A percentile compares a stretch with the other conserved stretches of the same genome.
These are phyloP conservation scores for Drosophila pachea DNA, from an alignment of 1,140 invertebrate species.

Conservation along the genomic window DNA sequence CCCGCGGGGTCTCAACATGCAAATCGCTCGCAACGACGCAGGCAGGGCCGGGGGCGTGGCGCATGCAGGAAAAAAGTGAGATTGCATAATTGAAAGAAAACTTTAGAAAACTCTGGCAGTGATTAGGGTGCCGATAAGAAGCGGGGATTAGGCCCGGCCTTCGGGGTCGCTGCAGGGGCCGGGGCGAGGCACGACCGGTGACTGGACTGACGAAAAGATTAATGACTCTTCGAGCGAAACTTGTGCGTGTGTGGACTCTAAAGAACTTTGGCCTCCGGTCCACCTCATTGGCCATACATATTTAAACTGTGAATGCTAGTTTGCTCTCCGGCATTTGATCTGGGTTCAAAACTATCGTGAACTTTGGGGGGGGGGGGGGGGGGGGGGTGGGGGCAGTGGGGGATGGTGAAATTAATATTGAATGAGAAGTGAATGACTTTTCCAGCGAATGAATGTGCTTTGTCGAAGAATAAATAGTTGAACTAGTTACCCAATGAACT, in stretches of 20 bases:
- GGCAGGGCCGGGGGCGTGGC: not conserved
- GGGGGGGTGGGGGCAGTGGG: too few species aligned
- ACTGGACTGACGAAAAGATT: constrained; percentile 34
- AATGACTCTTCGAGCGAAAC: constrained; percentile 26
- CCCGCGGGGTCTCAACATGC: constrained; percentile 58
- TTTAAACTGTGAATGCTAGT: constrained; percentile 16
- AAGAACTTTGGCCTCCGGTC: constrained; percentile 12
- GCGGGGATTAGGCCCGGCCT: constrained; percentile 1
- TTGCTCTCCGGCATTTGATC: constrained; percentile 1
- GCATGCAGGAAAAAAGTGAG: constrained; percentile 10
- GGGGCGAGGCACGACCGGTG: not conserved
- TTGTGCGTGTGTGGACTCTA: constrained; percentile 3
- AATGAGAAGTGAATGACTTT: not conserved
- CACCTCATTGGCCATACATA: constrained; percentile 18
- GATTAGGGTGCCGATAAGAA: constrained; percentile 40
- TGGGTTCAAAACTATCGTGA: constrained; percentile 4
- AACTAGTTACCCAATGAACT: not conserved
- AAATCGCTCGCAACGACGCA: constrained; percentile 34
- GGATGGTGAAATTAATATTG: not conserved
- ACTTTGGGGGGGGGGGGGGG: not conserved
- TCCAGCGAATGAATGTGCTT: not conserved
- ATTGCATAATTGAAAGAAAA: constrained; percentile 50
- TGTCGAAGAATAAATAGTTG: not conserved
- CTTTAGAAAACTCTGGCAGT: constrained; percentile 34
- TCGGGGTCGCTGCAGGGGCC: not conserved